Evolutionary conservation across 1,140 invertebrate species (phyloP).

Genomic region (Bombus soroeensis): DNA sequence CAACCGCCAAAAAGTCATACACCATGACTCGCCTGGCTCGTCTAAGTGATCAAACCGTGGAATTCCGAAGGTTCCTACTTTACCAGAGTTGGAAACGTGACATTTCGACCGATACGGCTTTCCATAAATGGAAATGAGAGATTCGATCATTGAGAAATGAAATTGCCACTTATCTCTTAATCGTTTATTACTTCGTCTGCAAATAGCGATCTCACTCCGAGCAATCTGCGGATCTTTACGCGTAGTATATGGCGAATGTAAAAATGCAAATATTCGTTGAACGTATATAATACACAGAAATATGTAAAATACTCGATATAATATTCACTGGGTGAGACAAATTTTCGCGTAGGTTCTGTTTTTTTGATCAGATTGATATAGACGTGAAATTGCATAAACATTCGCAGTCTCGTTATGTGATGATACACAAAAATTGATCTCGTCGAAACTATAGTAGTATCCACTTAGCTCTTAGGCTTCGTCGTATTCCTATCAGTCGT

Average conservation of each 20-base stretch:
- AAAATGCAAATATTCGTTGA: no score
- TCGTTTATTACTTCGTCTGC: not conserved
- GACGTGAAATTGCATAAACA: no score
- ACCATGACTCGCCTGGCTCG: not conserved
- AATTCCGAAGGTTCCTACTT: not conserved
- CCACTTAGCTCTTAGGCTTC: not conserved
- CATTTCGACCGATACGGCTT: not conserved
- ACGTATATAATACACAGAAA: no score
- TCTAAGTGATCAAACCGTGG: not conserved
- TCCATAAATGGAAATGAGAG: not conserved
- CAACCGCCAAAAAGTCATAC: conserved; percentile 24
- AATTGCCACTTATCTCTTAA: not conserved
- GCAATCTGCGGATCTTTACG: no score
- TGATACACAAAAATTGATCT: no score
- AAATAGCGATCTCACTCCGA: not conserved
- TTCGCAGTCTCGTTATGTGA: no score
- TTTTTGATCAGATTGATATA: no score
- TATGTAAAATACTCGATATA: no score
- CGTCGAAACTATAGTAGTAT: not conserved
- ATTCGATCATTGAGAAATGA: not conserved
- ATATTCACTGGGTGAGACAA: no score
- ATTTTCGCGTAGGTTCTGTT: no score
- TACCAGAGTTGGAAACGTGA: not conserved
- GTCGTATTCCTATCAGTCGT: not conserved
- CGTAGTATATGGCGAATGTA: no score